These are phyloP conservation scores for Phenganax subtilis DNA, from an alignment of 92 coral and sea anemone genomes.

Conservation along the genomic window DNA sequence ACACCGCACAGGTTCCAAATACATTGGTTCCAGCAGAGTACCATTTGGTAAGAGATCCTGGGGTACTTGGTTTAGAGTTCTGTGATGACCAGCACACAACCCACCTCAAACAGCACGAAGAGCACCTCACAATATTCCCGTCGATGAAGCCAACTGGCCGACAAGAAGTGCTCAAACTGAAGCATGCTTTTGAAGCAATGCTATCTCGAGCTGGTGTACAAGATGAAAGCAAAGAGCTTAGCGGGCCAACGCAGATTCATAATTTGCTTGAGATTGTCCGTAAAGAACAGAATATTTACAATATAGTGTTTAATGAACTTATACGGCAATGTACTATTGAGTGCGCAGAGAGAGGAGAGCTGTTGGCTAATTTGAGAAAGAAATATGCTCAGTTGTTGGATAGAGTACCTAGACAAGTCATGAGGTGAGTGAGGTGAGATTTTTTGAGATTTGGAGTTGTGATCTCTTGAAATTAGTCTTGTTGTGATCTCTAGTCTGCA, in stretches of 20 bases:
- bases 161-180: slow-evolving; percentile 89
- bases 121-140: slow-evolving; percentile 88
- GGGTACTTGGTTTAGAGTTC: slow-evolving; percentile 92
- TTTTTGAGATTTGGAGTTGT: no score
- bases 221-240: slow-evolving; percentile 77
- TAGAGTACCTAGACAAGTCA: slow-evolving; percentile 91
- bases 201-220: slow-evolving; percentile 85
- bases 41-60: slow-evolving; percentile 94
- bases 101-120: slow-evolving; percentile 72
- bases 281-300: slow-evolving; percentile 94
- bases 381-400: slow-evolving; percentile 82
- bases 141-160: slow-evolving; percentile 96
- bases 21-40: slow-evolving; percentile 84
- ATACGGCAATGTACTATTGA: slow-evolving; percentile 94
- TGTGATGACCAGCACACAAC: slow-evolving; percentile 87
- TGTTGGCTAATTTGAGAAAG: slow-evolving; percentile 77
- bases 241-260: slow-evolving; percentile 99
- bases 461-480: not conserved
- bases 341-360: slow-evolving; percentile 95
- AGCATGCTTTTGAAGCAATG: slow-evolving; percentile 91
- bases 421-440: slow-evolving; percentile 52
- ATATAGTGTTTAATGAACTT: slow-evolving; percentile 90
- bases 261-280: slow-evolving; percentile 81
- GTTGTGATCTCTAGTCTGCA: slow-evolving; percentile 60
- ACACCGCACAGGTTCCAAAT: slow-evolving; percentile 63